Evolutionary conservation across 2,113 vertebrate species (phyloP).

Genomic region (Casuarius casuarius): DNA sequence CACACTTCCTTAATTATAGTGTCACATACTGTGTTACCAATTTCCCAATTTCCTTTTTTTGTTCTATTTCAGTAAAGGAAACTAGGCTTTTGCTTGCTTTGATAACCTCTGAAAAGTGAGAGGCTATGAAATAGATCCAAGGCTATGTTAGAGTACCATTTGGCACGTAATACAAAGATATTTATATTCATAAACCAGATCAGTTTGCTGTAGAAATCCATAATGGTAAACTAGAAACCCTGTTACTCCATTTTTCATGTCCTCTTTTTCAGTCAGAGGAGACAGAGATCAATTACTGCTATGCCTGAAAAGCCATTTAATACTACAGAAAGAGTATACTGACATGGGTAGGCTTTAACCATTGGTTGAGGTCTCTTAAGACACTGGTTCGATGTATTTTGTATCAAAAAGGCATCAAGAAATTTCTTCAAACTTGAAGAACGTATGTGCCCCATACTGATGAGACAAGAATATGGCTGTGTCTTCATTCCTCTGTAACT

Average conservation of each 20-base stretch:
- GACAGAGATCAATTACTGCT: background rate
- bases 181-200: background rate
- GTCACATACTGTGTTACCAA: background rate
- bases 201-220: background rate
- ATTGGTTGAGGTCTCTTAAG: background rate
- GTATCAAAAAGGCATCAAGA: background rate
- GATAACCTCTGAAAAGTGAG: background rate
- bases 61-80: background rate
- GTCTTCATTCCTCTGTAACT: background rate
- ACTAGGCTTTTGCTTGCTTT: background rate
- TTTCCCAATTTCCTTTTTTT: background rate
- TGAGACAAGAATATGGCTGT: background rate
- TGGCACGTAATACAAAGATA: background rate
- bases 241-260: background rate
- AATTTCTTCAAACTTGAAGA: background rate
- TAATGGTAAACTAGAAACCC: background rate
- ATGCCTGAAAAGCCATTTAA: background rate
- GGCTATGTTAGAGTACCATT: background rate
- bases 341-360: fast-evolving
- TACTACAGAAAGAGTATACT: background rate
- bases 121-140: background rate
- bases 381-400: background rate
- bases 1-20: background rate
- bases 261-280: background rate
- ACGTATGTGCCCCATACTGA: fast-evolving